Evolutionary conservation across 1,140 invertebrate genomes (phyloP).

Genomic region (Microplitis mediator): DNA sequence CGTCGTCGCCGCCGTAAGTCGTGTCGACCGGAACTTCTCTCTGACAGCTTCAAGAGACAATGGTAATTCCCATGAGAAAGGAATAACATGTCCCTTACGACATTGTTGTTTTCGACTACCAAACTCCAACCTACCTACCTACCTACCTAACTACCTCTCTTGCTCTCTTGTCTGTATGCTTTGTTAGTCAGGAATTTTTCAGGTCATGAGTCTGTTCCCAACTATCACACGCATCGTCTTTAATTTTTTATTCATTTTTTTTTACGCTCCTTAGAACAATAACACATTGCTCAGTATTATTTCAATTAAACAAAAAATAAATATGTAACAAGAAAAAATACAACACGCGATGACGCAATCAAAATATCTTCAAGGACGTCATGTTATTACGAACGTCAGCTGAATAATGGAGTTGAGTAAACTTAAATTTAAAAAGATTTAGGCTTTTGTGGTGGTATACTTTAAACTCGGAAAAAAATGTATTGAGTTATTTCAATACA

Average conservation of each 20-base stretch:
- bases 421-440: no score
- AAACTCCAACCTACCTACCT: not conserved
- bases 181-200: not conserved
- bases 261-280: no score
- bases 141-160: not conserved
- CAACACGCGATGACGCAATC: not conserved
- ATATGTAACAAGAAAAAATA: no score
- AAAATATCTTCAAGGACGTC: not conserved
- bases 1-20: no score
- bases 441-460: not conserved
- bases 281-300: no score
- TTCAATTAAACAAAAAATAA: no score
- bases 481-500: not conserved
- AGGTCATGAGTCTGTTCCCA: no score
- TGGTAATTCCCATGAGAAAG: constrained; percentile 25
- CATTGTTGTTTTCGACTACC: not conserved
- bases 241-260: no score
- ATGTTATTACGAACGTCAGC: not conserved
- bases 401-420: not conserved
- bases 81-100: constrained; percentile 7
- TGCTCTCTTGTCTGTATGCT: constrained; percentile 3
- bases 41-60: constrained; percentile 14
- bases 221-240: no score
- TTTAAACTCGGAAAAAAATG: not conserved
- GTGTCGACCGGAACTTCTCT: constrained; percentile 17